Evolutionary conservation across 2,113 vertebrate species (phyloP).

Genomic region (Variabilichromis moorii): DNA sequence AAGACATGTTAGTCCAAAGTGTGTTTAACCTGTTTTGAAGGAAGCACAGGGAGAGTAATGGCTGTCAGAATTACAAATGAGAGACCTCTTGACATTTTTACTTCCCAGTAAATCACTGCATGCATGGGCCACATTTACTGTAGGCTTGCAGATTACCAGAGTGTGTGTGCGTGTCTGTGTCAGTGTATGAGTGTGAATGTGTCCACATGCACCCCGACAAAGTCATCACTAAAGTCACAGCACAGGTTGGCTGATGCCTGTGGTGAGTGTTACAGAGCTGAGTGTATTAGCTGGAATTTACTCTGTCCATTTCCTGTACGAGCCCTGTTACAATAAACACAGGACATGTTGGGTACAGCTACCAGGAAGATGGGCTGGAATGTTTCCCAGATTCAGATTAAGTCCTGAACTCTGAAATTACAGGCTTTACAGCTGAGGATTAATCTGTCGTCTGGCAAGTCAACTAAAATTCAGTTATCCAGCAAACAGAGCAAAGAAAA

Average conservation of each 20-base stretch:
- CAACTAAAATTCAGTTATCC: constrained; percentile 25
- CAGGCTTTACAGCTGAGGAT: constrained; percentile 46
- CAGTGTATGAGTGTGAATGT: background rate
- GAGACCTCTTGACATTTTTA: constrained; percentile 48
- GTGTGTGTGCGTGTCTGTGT: background rate
- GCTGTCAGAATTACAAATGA: constrained; percentile 40
- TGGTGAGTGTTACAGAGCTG: background rate
- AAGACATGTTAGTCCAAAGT: background rate
- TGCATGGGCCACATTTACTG: background rate
- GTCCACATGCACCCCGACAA: constrained; percentile 18
- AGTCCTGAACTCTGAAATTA: constrained; percentile 40
- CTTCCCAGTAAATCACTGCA: constrained; percentile 32
- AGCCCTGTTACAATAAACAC: background rate
- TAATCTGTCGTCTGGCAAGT: constrained; percentile 48
- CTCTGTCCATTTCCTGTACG: background rate
- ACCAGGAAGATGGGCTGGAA: constrained; percentile 22
- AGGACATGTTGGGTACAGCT: background rate
- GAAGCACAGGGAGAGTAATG: background rate
- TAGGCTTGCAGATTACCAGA: constrained; percentile 17
- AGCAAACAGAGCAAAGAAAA: background rate
- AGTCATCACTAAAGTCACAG: constrained; percentile 13
- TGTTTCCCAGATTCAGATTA: constrained; percentile 52
- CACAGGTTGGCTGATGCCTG: background rate
- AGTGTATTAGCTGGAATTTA: background rate
- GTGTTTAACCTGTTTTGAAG: constrained; percentile 12